Evolutionary conservation across 2,797 vertebrate species (phyloP).

Genomic region (Micromesistius poutassou): DNA sequence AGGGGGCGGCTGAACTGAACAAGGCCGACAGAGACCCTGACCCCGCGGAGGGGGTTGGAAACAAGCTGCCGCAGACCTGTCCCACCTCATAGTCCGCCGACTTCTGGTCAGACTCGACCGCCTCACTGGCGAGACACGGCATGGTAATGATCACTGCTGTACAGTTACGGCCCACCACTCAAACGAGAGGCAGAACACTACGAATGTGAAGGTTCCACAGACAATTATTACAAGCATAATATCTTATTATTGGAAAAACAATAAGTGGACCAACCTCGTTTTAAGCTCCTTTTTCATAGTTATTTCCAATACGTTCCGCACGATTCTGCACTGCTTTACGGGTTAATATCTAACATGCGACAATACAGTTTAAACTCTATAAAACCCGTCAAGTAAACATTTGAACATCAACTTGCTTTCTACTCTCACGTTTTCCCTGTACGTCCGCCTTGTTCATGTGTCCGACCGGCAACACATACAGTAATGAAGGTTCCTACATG

Average conservation of each 20-base stretch:
- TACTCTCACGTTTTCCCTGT: conserved; percentile 28
- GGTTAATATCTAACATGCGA: background rate
- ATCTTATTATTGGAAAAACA: background rate
- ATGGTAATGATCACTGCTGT: background rate
- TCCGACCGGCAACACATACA: conserved; percentile 33
- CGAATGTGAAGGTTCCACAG: background rate
- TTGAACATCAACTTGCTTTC: background rate
- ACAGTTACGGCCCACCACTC: background rate
- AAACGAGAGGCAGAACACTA: background rate
- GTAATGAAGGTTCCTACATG: conserved; percentile 30
- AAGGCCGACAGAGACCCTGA: conserved; percentile 57
- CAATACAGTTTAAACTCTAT: background rate
- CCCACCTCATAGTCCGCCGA: conserved; percentile 67
- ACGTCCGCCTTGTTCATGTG: conserved; percentile 1
- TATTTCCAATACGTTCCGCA: background rate
- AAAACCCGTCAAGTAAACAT: background rate
- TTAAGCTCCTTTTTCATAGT: conserved; percentile 59
- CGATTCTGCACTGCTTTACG: background rate
- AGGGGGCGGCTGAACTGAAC: conserved; percentile 45
- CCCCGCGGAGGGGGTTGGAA: conserved; percentile 31
- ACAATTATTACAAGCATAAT: background rate
- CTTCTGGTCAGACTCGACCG: background rate
- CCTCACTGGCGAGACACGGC: conserved; percentile 25
- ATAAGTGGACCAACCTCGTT: conserved; percentile 53
- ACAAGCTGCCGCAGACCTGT: conserved; percentile 70